These are phyloP conservation scores for Catalaphyllia jardinei DNA, from an alignment of 64 coral and sea anemone species.

Conservation along the genomic window DNA sequence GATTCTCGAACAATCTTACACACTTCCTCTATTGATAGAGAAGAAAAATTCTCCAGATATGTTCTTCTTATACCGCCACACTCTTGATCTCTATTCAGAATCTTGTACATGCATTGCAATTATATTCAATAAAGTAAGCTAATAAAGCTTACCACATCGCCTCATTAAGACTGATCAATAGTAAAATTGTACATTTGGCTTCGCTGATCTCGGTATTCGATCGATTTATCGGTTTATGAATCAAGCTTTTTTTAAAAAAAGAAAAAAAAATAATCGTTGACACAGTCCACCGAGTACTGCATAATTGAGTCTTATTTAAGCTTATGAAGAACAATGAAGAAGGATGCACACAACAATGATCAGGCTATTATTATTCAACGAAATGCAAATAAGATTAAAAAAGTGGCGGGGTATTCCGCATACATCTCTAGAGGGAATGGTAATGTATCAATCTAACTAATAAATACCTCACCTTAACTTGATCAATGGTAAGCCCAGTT, in stretches of 20 bases:
- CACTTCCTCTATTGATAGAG: too few relatives aligned
- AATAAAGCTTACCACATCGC: neutral
- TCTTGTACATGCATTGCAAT: neutral
- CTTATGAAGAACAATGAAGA: neutral
- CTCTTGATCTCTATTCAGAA: neutral
- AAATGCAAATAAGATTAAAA: constrained; percentile 3
- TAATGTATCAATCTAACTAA: neutral
- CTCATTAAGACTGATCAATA: neutral
- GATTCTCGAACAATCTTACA: too few relatives aligned
- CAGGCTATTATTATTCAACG: neutral
- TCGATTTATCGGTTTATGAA: neutral
- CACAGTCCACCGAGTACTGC: neutral
- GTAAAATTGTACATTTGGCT: neutral
- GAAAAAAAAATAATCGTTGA: neutral
- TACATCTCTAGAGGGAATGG: neutral
- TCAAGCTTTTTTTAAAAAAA: neutral
- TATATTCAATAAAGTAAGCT: neutral
- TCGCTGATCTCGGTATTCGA: neutral
- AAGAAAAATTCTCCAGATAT: too few relatives aligned
- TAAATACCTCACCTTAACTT: constrained; percentile 50
- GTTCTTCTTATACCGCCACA: neutral
- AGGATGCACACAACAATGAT: neutral
- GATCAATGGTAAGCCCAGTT: constrained; percentile 59
- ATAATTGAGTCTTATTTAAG: neutral
- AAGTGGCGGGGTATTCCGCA: neutral